Evolutionary conservation across 2,888 invertebrate genomes (phyloP).

Genomic region (Cyclophora punctaria): DNA sequence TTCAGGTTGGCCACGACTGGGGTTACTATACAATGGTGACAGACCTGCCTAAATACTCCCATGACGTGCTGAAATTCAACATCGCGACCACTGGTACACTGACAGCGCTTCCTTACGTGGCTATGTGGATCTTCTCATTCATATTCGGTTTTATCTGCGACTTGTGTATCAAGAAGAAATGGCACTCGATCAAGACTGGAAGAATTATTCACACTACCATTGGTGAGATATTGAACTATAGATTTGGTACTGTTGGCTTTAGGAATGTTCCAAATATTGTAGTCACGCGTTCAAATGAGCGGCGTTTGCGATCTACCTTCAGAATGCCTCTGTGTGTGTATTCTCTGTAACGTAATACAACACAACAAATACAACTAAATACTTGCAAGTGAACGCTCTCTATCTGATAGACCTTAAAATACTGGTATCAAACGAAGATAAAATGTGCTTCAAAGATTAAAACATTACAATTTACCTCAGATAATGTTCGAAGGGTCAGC

Average conservation of each 20-base stretch:
- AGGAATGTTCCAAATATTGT: too few species aligned
- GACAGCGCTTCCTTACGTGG: constrained; percentile 79
- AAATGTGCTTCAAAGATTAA: too few species aligned
- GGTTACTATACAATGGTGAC: constrained; percentile 83
- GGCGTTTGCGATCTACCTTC: too few species aligned
- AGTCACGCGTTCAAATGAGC: too few species aligned
- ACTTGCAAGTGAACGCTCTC: too few species aligned
- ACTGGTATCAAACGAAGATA: too few species aligned
- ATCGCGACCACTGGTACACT: constrained; percentile 77
- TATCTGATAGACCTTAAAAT: too few species aligned
- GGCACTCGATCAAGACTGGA: constrained; percentile 75
- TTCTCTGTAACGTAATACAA: too few species aligned
- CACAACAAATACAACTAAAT: too few species aligned
- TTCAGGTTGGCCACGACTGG: constrained; percentile 75
- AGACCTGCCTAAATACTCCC: constrained; percentile 81
- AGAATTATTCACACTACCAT: constrained; percentile 80
- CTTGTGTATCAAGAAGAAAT: constrained; percentile 76
- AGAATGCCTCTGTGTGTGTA: too few species aligned
- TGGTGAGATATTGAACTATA: constrained; percentile 53
- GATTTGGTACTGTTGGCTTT: not conserved
- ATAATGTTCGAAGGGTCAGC: too few species aligned
- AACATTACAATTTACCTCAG: too few species aligned
- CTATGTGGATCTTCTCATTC: constrained; percentile 80
- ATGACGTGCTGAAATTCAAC: constrained; percentile 77
- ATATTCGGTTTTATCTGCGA: constrained; percentile 80